Base-by-base conservation (phyloP, 2,797 vertebrate species). In the Microctenopoma stevenorrisi region DNA sequence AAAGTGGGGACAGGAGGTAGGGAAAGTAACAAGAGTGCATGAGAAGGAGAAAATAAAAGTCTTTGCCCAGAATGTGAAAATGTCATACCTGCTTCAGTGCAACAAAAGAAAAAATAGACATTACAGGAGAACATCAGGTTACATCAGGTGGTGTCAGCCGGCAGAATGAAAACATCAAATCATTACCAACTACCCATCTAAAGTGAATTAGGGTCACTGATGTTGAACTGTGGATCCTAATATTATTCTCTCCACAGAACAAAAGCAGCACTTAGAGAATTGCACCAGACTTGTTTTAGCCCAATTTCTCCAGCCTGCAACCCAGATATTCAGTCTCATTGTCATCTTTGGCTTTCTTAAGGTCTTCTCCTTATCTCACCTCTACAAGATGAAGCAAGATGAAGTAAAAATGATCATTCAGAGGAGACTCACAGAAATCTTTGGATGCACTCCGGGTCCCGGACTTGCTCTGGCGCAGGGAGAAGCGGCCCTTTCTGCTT, bases 361-460 rank as follows among this genome's bases (percentile, higher is more conserved):
- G n/a, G 67, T 54, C 43, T 55, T 7, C 30, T 62, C 47, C 46
- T 64, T 6, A 50, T 63, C 59, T 35, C 12, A 76, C 30, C 48
- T 76, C 53, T 46, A 59, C 47, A 58, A 78, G 51, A 72, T 13
- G 5, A 78, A 79, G 43, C 52, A 76, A 46, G 11, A 70, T 51
- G 28, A 43, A 37, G 30, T 0, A 64, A 2, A 67, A 77, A 74
- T 16, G 4, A 43, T 10, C 7, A 73, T 30, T 70, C 12, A 49
- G 40, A 64, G 40, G 68, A 82, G 44, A 96, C 96, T 96, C 88
- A 97, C 95, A 94, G 93, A 96, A 96, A 74, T 95, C 94, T 75
- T 94, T 93, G 68, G 94, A 91, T 82, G 93, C 93, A 53, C 91
- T 81, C 61, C 91, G 80, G 1, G 91, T 92, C 42, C 92, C 84